Evolutionary conservation across 2,797 vertebrate genomes (phyloP).

Genomic region (Lophius americanus): DNA sequence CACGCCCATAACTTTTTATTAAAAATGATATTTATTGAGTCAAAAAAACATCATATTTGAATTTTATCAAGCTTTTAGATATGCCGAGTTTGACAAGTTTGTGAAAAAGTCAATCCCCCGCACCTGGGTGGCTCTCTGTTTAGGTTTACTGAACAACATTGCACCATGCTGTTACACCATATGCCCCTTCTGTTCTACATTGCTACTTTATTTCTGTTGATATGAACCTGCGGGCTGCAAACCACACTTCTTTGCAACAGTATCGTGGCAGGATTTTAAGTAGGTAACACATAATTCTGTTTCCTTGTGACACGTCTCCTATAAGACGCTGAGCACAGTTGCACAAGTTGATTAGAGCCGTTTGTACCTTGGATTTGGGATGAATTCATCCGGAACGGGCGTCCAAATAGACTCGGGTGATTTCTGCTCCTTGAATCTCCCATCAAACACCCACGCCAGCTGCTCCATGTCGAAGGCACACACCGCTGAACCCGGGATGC

Average conservation of each 20-base stretch:
- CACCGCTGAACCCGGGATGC: constrained; percentile 94
- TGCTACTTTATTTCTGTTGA: neutral
- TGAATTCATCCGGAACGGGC: constrained; percentile 90
- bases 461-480: constrained; percentile 97
- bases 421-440: constrained; percentile 97
- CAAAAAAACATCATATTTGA: too few species aligned
- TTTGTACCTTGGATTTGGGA: constrained; percentile 92
- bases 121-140: neutral
- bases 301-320: constrained; percentile 9
- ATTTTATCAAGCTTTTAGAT: neutral
- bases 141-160: neutral
- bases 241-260: constrained; percentile 9
- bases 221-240: neutral
- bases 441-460: constrained; percentile 90
- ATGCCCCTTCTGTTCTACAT: too few species aligned
- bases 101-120: too few species aligned
- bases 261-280: neutral
- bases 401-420: constrained; percentile 97
- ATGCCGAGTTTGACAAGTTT: too few species aligned
- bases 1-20: neutral
- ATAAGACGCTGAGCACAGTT: constrained; percentile 39
- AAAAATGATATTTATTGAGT: too few species aligned
- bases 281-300: constrained; percentile 3
- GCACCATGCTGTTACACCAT: neutral
- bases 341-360: constrained; percentile 41